Evolutionary conservation across 53 echinoderm and acorn worm genomes (phyloP), one percentile per base, ranked within the genome.

Genomic region (Pentamera pediparva): DNA sequence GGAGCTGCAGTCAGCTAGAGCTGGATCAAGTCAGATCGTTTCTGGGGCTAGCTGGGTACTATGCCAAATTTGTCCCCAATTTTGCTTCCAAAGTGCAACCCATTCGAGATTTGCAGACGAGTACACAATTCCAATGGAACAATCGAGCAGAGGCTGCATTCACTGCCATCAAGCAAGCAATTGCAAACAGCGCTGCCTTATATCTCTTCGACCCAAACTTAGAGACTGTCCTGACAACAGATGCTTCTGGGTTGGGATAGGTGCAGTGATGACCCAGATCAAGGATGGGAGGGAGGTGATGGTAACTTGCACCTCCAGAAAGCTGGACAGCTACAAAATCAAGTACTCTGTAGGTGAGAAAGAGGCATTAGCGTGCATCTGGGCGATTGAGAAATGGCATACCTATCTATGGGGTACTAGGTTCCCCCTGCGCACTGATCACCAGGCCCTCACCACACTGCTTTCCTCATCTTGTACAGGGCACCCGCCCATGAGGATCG

Each of bases 181-280:
- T 59, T n/a, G 61, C 32, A 2, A 29, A 40, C 5, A 61, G 59
- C 27, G 43, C 70, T 20, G 57, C 17, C 17, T 56, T 80, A 1
- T 18, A 50, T n/a, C 33, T 73, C 51, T 81, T 59, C 37, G 81
- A 81, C 39, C 74, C 62, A 28, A 50, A 81, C 6, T 47, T 75
- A 51, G 55, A 63, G 19, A n/a, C 11, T 2, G 25, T 53, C 39
- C 65, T 76, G 15, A 82, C 82, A 20, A 82, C 82, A 18, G 82
- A 82, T 57, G 76, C 76, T 35, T 74, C 57, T 11, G 30, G 26
- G 6, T 82, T 19, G 82, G 82, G 6, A 64, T 76, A 50, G 82
- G 82, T 24, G 82, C 76, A 5, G 75, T 82, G 4, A 53, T 82
- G 5, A 20, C 56, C 8, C 76, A 82, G 33, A 38, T 82, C 11